Evolutionary conservation across 2,113 vertebrate species (phyloP), one percentile per base, ranked within the genome.

Genomic region (Orientallactaga bullata): DNA sequence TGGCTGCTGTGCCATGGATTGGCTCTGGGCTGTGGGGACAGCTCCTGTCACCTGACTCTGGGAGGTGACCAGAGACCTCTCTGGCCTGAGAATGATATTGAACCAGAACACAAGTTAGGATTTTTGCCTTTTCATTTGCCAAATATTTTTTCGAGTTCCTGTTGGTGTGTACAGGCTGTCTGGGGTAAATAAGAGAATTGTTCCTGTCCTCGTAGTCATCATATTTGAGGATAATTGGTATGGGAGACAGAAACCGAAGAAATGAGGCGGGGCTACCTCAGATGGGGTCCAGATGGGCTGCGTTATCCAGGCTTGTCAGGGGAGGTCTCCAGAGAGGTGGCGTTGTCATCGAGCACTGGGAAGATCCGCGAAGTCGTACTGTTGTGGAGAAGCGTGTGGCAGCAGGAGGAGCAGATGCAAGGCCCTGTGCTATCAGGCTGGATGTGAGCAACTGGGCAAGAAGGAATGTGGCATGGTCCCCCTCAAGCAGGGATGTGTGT

Each of bases 401-500:
- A 26, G 32, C 73, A 72, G 60, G 35, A 24, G 17, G 1, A 39
- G 55, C 37, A 58, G 17, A 30, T 65, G 60, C 60, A 76, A 76
- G 84, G 73, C 28, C 66, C 92, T 74, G 79, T 18, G 80, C 32
- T 30, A 7, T 0, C 26, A 39, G 66, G 88, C n/a, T 11, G 23
- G 63, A 23, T 20, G 24, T 79, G 37, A 72, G 39, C n/a, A 80
- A 60, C 66, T 12, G 58, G 1, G 18, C 32, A 35, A 32, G n/a
- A n/a, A 4, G 66, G 32, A 71, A 8, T 20, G 2, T 0, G 2
- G 16, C 32, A 3, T 15, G 37, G 63, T n/a, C n/a, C 39, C 7
- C 28, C 1, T 2, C 35, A 16, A 58, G 32, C 55, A 13, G 73
- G 42, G 13, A n/a, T 24, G 7, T 37, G 7, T 37, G 23, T 12